Evolutionary conservation across 2,113 vertebrate genomes (phyloP), one percentile per base, ranked within the genome.

Genomic region (Chionomys nivalis): DNA sequence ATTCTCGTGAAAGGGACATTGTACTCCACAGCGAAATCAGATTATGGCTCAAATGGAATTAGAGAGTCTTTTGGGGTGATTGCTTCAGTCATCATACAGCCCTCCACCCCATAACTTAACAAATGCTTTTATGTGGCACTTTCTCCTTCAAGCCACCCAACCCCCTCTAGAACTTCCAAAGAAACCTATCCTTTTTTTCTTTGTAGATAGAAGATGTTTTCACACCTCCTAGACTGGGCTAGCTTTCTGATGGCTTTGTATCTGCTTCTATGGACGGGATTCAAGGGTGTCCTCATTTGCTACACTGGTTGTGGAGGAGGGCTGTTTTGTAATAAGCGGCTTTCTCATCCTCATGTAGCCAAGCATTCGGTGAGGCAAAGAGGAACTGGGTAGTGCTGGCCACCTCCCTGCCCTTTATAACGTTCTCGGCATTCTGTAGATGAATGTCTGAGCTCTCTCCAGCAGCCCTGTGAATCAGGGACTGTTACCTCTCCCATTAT

Each of bases 1-100:
- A 81, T 72, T 94, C 96, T 96, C 66, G 83, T 61, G 93, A 95
- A 95, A 94, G 77, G 89, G 93, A 91, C 76, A 63, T 83, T 94
- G 95, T 94, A 77, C 61, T 95, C 91, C 81, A 68, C 79, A 70
- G 89, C 28, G 16, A 88, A 86, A 96, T 95, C 91, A 92, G 91
- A 88, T 87, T 78, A 83, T 75, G 49, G 89, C 86, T 89, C 77
- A 31, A 78, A 82, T 39, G 63, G 89, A 96, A 89, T 89, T 65
- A 94, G 87, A 93, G 92, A 52, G 63, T 42, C 24, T 90, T 81
- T 90, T 52, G 86, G 75, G 86, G 91, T 65, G 81, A 86, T 47
- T 58, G 11, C 94, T 82, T 76, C 90, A 86, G 89, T 88, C 63
- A 68, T 88, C 14, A 79, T 82, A 83, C 7, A 11, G 58, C 66